Evolutionary conservation across 2,113 vertebrate species (phyloP).

Genomic region (Arvicanthis niloticus): DNA sequence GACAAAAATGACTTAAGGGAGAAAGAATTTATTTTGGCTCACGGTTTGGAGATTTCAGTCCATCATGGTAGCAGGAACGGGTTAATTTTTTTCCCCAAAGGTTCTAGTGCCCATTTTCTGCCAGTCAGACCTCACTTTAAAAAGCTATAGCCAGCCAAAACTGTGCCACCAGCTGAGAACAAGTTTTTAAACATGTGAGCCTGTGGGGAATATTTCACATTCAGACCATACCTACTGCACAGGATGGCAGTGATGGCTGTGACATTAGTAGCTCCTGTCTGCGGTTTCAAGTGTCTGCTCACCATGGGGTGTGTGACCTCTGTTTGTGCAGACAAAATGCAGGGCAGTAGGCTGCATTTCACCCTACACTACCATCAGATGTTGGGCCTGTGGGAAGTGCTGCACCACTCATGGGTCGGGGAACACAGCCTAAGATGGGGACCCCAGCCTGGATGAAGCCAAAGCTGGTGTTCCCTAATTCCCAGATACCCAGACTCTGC

Average conservation of each 20-base stretch:
- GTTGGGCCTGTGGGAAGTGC: too few relatives aligned
- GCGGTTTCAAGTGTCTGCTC: too few relatives aligned
- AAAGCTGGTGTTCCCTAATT: too few relatives aligned
- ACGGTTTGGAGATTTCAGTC: not conserved
- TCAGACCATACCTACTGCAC: too few relatives aligned
- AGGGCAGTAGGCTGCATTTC: too few relatives aligned
- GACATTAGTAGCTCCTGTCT: not conserved
- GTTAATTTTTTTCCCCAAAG: not conserved
- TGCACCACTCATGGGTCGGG: too few relatives aligned
- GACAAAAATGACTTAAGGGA: not conserved
- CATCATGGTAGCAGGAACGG: not conserved
- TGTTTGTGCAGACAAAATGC: too few relatives aligned
- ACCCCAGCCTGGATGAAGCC: too few relatives aligned
- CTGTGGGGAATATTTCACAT: not conserved
- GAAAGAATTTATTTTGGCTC: not conserved
- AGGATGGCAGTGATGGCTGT: not conserved
- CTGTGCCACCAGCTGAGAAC: not conserved
- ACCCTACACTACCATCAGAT: too few relatives aligned
- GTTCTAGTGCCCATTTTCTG: not conserved
- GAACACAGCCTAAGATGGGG: too few relatives aligned
- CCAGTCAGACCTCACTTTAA: not conserved
- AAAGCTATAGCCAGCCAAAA: not conserved
- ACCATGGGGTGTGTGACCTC: too few relatives aligned
- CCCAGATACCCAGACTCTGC: too few relatives aligned
- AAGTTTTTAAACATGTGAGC: not conserved